Base-by-base conservation (phyloP, 2,113 vertebrate species). In the Clarias macrocephalus region DNA sequence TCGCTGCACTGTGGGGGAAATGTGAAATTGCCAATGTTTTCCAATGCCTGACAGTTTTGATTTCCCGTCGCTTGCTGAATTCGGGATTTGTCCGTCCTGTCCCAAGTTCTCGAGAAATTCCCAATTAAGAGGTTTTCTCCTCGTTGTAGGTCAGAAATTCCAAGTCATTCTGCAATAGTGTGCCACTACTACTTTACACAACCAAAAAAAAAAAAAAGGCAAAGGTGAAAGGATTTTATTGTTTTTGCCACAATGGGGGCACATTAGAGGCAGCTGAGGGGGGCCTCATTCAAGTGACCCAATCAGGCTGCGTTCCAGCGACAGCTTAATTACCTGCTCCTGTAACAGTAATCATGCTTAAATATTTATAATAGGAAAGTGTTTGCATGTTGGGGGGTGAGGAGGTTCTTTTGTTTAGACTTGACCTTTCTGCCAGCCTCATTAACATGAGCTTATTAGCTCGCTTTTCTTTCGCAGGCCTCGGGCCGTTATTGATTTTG, bases 361-460 rank as follows among this genome's bases (percentile, higher is more conserved):
- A 94, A 94, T 95, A 95, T 96, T 96, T 94, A 95, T 95, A 92
- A 93, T 77, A 33, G 72, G 72, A 62, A 85, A 85, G 70, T 75
- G 70, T 85, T 85, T 56, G 33, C 16, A 30, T 48, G 42, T 12
- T 10, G 37, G 63, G 82, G 63, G 86, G 73, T 12, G 9, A 85
- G 76, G 88, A 88, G 92, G 88, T 92, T 93, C 82, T 94, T 94
- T 95, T 94, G 93, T 94, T 95, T 93, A 90, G 93, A 92, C 91
- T 93, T 95, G 95, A 95, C 95, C 95, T 96, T 94, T 95, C 88
- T 72, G 76, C 87, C 88, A 87, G 89, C 92, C 92, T 94, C 93
- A 94, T 95, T 94, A 95, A 89, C 93, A 92, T 92, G 62, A 85
- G 70, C 90, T 91, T 93, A 91, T 92, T 90, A 87, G 88, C 83